These are phyloP conservation scores for Todiramphus chloris DNA, from an alignment of 2,113 vertebrate species.

Conservation along the genomic window DNA sequence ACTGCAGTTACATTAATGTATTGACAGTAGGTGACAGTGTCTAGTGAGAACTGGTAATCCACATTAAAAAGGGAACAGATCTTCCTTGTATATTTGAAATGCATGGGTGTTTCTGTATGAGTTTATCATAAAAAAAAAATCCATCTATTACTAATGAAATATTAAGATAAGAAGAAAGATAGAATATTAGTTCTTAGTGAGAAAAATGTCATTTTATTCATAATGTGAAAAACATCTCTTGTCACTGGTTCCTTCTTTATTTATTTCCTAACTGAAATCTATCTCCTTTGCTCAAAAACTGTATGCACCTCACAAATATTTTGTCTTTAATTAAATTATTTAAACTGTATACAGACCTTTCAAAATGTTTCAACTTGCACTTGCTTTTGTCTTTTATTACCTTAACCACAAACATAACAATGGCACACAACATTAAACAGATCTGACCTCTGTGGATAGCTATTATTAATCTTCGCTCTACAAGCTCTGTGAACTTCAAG, in stretches of 20 bases:
- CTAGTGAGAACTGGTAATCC: background rate
- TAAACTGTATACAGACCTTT: background rate
- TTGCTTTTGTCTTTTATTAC: background rate
- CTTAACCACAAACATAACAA: background rate
- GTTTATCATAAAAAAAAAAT: background rate
- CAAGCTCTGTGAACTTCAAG: background rate
- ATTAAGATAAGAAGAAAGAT: background rate
- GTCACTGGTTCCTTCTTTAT: background rate
- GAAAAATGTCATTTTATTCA: conserved; percentile 25
- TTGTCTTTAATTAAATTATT: background rate
- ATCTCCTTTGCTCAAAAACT: background rate
- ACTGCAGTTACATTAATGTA: background rate
- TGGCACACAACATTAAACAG: background rate
- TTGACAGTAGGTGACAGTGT: background rate
- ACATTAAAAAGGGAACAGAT: background rate
- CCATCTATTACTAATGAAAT: background rate
- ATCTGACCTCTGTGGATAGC: background rate
- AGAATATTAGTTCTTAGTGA: background rate
- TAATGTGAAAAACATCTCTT: background rate
- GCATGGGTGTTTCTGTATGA: background rate
- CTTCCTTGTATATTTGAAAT: background rate
- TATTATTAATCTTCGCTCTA: background rate
- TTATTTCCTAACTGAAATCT: conserved; percentile 24
- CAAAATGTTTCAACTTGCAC: background rate
- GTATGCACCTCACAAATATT: background rate